Conservation (phyloP, 2,888 invertebrate genomes). For the Seira musarum region DNA sequence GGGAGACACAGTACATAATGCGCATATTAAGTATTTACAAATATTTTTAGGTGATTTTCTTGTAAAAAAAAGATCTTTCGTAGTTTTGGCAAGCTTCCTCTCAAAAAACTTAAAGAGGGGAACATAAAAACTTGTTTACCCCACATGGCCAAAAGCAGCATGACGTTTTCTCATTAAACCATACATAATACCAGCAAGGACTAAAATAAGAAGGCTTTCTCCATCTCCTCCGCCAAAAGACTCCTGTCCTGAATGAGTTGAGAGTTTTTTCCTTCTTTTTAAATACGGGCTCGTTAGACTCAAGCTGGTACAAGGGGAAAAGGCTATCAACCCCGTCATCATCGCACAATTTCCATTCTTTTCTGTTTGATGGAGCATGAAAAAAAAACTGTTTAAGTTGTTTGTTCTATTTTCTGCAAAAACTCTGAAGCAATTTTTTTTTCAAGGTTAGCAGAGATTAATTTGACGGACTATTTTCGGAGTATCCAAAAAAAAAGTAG, state of each 20-base stretch:
- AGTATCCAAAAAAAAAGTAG: neutral
- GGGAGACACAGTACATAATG: neutral
- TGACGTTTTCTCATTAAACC: constrained; percentile 63
- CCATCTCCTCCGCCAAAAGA: constrained; percentile 26
- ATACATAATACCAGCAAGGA: constrained; percentile 43
- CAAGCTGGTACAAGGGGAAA: neutral
- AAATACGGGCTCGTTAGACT: neutral
- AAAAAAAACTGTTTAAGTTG: neutral
- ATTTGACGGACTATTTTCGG: neutral
- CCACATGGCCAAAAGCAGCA: constrained; percentile 50
- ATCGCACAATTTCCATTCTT: too few relatives aligned
- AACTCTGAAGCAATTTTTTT: neutral
- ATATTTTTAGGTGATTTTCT: neutral
- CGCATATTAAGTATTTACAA: constrained; percentile 5
- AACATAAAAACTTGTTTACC: constrained; percentile 60
- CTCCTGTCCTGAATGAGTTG: too few relatives aligned
- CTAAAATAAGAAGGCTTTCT: constrained; percentile 23
- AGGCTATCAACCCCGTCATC: too few relatives aligned
- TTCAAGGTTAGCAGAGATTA: neutral
- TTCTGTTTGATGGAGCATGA: neutral
- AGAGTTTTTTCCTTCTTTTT: too few relatives aligned
- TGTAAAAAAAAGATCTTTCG: too few relatives aligned
- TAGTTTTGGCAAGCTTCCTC: constrained; percentile 11
- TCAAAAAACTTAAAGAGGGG: neutral
- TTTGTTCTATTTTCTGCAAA: too few relatives aligned